Evolutionary conservation across 2,888 invertebrate genomes (phyloP).

Genomic region (Alcis repandata): DNA sequence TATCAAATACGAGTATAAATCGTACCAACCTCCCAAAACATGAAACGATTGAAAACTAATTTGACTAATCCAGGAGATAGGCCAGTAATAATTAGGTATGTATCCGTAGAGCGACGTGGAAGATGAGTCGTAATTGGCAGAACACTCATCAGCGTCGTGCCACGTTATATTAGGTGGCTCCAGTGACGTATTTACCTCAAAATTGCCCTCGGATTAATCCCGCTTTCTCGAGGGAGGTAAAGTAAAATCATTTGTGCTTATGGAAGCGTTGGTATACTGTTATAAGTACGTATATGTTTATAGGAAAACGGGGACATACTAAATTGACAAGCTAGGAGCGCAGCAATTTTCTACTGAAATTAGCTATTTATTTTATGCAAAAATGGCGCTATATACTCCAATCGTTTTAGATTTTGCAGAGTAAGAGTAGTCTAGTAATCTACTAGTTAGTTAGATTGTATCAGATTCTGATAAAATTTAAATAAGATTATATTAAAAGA

Average conservation of each 20-base stretch:
- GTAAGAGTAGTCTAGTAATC: too few relatives aligned
- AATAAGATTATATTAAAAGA: too few relatives aligned
- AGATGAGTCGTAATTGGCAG: slow-evolving; percentile 15
- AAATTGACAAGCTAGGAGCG: neutral
- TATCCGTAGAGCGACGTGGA: slow-evolving; percentile 8
- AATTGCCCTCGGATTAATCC: slow-evolving; percentile 44
- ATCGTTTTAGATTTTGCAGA: too few relatives aligned
- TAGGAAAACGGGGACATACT: slow-evolving; percentile 5
- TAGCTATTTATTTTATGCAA: neutral
- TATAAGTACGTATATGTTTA: neutral
- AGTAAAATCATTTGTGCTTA: slow-evolving; percentile 53
- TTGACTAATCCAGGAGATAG: neutral
- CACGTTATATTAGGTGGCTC: slow-evolving; percentile 20
- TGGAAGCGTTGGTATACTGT: slow-evolving; percentile 30
- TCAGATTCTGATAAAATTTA: too few relatives aligned
- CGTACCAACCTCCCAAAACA: neutral
- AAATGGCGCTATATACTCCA: too few relatives aligned
- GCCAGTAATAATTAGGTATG: neutral
- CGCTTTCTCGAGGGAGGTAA: slow-evolving; percentile 40
- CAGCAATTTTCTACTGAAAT: neutral
- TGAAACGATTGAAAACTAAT: neutral
- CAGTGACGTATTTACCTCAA: slow-evolving; percentile 37
- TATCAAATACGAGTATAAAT: neutral
- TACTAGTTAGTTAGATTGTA: too few relatives aligned
- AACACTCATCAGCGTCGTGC: slow-evolving; percentile 20